Percentiles rank a stretch among this genome's conserved stretches.
These are phyloP conservation scores for Lutjanus erythropterus DNA, from an alignment of 2,113 vertebrate species.

Conservation along the genomic window DNA sequence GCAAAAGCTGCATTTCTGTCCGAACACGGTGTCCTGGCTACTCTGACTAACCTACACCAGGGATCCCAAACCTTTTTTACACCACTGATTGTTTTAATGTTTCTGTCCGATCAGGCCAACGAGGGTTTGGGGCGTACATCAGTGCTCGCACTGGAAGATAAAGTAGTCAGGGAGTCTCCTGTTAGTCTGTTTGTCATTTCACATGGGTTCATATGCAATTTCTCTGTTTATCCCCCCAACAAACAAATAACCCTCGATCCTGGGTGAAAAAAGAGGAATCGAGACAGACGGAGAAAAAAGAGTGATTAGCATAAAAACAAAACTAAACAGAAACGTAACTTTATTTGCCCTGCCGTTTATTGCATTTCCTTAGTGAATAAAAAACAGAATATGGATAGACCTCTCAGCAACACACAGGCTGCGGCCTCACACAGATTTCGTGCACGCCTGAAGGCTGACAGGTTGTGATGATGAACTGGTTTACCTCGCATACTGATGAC, in stretches of 20 bases:
- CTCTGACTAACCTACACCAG: too few species aligned
- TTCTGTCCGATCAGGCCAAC: too few species aligned
- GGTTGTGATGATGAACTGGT: background rate
- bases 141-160: too few species aligned
- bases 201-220: background rate
- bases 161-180: background rate
- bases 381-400: background rate
- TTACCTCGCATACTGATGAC: constrained; percentile 1
- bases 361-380: background rate
- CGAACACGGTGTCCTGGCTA: too few species aligned
- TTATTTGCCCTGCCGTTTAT: background rate
- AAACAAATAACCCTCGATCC: background rate
- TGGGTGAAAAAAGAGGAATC: background rate
- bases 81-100: too few species aligned
- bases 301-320: background rate
- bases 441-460: background rate
- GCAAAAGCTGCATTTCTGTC: too few species aligned
- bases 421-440: background rate
- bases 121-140: too few species aligned
- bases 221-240: background rate
- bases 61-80: too few species aligned
- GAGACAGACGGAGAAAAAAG: background rate
- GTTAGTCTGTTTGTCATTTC: background rate
- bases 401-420: background rate
- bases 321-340: background rate